Conservation (phyloP, 2,888 invertebrate genomes). For the Euphydryas editha region DNA sequence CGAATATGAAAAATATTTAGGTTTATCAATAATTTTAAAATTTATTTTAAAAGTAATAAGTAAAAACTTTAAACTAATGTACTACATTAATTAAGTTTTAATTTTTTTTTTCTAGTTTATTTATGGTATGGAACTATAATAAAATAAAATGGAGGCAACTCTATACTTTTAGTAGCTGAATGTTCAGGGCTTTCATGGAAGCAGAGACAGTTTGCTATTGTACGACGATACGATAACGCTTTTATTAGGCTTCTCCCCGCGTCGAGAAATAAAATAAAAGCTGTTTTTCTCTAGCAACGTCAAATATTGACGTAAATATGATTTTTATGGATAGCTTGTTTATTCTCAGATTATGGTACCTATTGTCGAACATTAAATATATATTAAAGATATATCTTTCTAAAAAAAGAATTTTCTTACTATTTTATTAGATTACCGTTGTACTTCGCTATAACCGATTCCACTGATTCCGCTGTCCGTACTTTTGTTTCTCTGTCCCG, state of each 20-base stretch:
- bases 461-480: too few relatives aligned
- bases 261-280: conserved; percentile 53
- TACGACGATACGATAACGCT: conserved; percentile 75
- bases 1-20: too few relatives aligned
- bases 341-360: neutral
- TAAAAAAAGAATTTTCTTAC: too few relatives aligned
- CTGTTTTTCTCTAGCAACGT: conserved; percentile 29
- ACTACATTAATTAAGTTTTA: too few relatives aligned
- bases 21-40: too few relatives aligned
- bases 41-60: too few relatives aligned
- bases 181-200: conserved; percentile 66
- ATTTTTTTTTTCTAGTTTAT: neutral
- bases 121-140: neutral
- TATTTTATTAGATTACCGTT: too few relatives aligned
- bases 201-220: conserved; percentile 73
- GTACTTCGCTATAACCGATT: too few relatives aligned
- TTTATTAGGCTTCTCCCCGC: conserved; percentile 64
- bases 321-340: conserved; percentile 23
- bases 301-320: conserved; percentile 39
- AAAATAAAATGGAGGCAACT: neutral
- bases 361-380: neutral
- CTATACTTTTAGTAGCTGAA: conserved; percentile 45
- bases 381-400: neutral
- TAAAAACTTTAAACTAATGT: too few relatives aligned
- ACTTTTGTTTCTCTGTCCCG: too few relatives aligned